Percentiles rank a stretch among this genome's conserved stretches.
Evolutionary conservation across 2,113 vertebrate species (phyloP).

Genomic region (Craseonycteris thonglongyai): DNA sequence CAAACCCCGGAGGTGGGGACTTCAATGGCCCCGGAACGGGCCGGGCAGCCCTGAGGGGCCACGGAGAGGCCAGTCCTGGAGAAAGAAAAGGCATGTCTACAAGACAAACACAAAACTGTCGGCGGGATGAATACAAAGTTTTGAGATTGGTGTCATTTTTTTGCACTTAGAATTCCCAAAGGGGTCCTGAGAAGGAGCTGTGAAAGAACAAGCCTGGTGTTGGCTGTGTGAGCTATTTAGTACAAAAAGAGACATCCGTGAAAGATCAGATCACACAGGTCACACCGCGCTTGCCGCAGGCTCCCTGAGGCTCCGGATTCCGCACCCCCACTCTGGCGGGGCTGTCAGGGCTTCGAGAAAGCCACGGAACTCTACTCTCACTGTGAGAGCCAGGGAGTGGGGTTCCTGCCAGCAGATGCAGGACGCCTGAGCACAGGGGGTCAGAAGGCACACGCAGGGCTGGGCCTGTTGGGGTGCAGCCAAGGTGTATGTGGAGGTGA

Average conservation of each 20-base stretch:
- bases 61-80: neutral
- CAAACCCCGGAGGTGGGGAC: neutral
- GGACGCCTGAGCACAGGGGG: neutral
- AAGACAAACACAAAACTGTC: neutral
- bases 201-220: neutral
- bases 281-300: too few species aligned
- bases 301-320: rapidly evolving
- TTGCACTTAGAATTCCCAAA: slow-evolving; percentile 45
- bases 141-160: neutral
- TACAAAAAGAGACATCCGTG: neutral
- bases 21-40: neutral
- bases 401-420: neutral
- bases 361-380: neutral
- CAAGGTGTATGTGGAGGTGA: neutral
- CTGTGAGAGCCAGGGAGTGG: neutral
- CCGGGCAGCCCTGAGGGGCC: neutral
- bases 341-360: neutral
- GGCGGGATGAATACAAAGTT: neutral
- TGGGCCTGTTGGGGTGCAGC: neutral
- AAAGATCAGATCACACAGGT: too few species aligned
- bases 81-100: neutral
- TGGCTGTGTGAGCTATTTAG: neutral
- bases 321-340: neutral
- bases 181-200: slow-evolving; percentile 10
- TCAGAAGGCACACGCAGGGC: rapidly evolving